Evolutionary conservation across 2,113 vertebrate genomes (phyloP).

Genomic region (Coptodon bakossiorum): DNA sequence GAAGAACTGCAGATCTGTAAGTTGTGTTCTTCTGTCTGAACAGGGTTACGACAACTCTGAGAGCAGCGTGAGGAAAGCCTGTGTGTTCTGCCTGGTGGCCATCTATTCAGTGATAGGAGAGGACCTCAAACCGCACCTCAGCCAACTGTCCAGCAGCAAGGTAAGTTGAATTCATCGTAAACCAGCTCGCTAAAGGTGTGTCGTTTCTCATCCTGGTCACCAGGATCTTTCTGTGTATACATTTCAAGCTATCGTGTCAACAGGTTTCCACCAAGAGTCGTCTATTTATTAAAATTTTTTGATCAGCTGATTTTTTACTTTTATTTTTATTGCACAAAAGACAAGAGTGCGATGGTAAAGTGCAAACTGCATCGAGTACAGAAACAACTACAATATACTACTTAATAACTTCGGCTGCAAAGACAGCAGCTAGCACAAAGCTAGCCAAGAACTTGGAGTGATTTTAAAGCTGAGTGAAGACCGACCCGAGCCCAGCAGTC

Average conservation of each 20-base stretch:
- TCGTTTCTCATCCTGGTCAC: not conserved
- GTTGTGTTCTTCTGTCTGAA: slow-evolving; percentile 27
- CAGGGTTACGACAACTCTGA: slow-evolving; percentile 97
- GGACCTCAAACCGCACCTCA: slow-evolving; percentile 94
- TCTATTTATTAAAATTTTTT: not conserved
- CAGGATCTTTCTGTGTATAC: not conserved
- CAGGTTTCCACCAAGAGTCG: not conserved
- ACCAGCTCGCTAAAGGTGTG: not conserved
- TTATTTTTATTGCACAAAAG: not conserved
- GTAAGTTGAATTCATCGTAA: slow-evolving; percentile 48
- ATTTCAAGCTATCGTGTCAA: not conserved
- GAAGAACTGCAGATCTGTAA: not conserved
- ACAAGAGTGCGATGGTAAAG: not conserved
- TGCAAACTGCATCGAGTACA: not conserved
- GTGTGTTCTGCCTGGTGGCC: slow-evolving; percentile 95
- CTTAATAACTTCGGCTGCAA: not conserved
- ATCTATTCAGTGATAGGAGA: slow-evolving; percentile 92
- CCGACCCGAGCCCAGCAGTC: not conserved
- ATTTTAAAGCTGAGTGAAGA: not conserved
- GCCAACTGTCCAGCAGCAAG: slow-evolving; percentile 95
- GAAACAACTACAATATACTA: not conserved
- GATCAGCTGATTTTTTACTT: not conserved
- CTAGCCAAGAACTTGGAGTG: not conserved
- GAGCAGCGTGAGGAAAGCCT: slow-evolving; percentile 96
- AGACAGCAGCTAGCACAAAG: not conserved